A percentile compares a stretch with the other conserved stretches of the same genome.
Conservation (phyloP, 1,140 invertebrate species). For the Medauroidea extradentata region DNA sequence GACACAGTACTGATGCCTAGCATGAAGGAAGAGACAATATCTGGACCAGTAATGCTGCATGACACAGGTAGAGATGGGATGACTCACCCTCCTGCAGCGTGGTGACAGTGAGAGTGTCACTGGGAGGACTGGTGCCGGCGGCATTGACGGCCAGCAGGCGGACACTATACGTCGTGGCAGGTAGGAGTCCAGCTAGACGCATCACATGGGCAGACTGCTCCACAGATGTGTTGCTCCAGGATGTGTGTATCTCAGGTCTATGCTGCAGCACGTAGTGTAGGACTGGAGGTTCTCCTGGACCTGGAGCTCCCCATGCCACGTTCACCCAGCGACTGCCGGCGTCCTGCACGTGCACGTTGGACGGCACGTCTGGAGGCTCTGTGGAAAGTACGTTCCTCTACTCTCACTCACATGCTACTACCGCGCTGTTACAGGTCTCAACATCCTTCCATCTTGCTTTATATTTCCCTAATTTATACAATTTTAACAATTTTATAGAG, state of each 20-base stretch:
- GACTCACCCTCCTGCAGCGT: conserved; percentile 76
- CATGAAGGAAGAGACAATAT: too few relatives aligned
- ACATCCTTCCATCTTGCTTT: too few relatives aligned
- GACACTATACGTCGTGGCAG: conserved; percentile 75
- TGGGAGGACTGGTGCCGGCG: conserved; percentile 72
- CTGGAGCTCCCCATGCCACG: conserved; percentile 43
- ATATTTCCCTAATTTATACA: too few relatives aligned
- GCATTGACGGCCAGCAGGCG: conserved; percentile 78
- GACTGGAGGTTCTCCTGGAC: conserved; percentile 40
- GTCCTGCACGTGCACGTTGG: conserved; percentile 39
- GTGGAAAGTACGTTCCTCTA: conserved; percentile 35
- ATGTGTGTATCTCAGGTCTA: conserved; percentile 8
- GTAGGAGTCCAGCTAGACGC: conserved; percentile 55
- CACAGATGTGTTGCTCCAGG: conserved; percentile 31
- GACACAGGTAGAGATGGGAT: too few relatives aligned
- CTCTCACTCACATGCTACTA: too few relatives aligned
- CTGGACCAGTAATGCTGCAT: too few relatives aligned
- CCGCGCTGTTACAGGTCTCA: too few relatives aligned
- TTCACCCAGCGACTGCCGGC: conserved; percentile 40
- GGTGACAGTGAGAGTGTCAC: conserved; percentile 67
- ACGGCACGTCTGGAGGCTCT: conserved; percentile 69
- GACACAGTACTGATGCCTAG: conserved; percentile 15
- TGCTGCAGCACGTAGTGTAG: conserved; percentile 43
- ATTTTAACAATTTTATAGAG: too few relatives aligned
- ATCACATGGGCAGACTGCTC: background rate